Evolutionary conservation across 2,888 invertebrate genomes (phyloP).

Genomic region (Willowsia nigromaculata): DNA sequence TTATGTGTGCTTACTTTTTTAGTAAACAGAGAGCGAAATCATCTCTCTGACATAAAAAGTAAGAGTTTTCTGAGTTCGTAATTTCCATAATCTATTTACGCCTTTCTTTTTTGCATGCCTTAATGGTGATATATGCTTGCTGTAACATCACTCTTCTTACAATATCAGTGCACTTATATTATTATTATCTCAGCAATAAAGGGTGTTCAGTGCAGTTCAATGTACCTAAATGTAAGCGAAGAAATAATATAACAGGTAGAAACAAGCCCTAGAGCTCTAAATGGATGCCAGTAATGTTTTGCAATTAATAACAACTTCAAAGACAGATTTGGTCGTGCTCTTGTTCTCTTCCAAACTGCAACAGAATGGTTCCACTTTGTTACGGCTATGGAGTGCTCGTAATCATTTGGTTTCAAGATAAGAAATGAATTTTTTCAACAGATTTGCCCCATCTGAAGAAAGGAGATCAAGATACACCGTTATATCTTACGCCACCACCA

Average conservation of each 20-base stretch:
- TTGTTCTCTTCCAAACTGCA: not conserved
- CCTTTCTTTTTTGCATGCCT: not conserved
- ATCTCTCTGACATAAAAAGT: too few relatives aligned
- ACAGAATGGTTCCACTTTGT: not conserved
- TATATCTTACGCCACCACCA: not conserved
- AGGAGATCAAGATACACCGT: not conserved
- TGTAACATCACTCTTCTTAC: too few relatives aligned
- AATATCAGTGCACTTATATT: not conserved
- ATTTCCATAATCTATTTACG: not conserved
- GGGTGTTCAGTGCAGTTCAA: too few relatives aligned
- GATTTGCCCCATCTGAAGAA: not conserved
- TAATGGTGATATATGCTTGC: not conserved
- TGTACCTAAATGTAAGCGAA: too few relatives aligned
- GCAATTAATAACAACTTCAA: slow-evolving; percentile 29
- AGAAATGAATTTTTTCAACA: too few relatives aligned
- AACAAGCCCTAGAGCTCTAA: not conserved
- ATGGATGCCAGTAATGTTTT: not conserved
- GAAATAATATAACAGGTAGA: not conserved
- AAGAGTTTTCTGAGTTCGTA: not conserved
- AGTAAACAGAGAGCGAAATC: too few relatives aligned
- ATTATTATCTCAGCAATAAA: too few relatives aligned
- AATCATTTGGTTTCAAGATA: too few relatives aligned
- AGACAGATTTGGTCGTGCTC: not conserved
- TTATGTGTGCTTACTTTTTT: not conserved
- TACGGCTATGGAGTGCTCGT: not conserved